phyloP scores from a whole-genome alignment of 2,888 invertebrate genomes.

The Andrena hattorfiana region DNA sequence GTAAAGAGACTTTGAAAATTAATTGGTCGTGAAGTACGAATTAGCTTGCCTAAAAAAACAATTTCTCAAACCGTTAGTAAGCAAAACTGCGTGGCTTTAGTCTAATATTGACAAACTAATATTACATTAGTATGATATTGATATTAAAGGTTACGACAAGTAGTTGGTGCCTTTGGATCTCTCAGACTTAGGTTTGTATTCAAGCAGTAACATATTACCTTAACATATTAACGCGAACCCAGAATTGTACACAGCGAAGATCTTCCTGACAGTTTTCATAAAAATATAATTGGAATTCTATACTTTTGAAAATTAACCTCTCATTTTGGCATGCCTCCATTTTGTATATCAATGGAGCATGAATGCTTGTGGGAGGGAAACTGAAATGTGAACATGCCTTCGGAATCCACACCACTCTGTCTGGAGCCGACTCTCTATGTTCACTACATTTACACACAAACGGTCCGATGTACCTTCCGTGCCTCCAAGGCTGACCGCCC shows the following conservation, averaged over 20 bases:
- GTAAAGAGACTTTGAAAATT: too few relatives aligned
- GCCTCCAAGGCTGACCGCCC: neutral
- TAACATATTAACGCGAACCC: neutral
- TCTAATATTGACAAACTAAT: neutral
- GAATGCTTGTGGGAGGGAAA: slow-evolving; percentile 92
- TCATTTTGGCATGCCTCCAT: slow-evolving; percentile 92
- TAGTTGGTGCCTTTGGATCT: slow-evolving; percentile 41
- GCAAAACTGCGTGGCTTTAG: neutral
- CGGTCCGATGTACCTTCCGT: neutral
- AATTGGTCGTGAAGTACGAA: neutral
- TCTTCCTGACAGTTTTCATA: neutral
- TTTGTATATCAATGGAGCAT: slow-evolving; percentile 88
- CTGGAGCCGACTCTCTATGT: slow-evolving; percentile 92
- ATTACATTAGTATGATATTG: neutral
- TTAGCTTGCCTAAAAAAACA: neutral
- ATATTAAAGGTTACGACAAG: slow-evolving; percentile 60
- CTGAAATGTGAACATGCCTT: slow-evolving; percentile 89
- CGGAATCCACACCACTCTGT: slow-evolving; percentile 91
- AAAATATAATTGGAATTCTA: neutral
- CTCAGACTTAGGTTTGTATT: slow-evolving; percentile 57
- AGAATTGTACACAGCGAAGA: neutral
- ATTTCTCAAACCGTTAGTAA: neutral
- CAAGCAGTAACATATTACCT: neutral
- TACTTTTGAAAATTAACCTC: slow-evolving; percentile 85
- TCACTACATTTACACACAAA: slow-evolving; percentile 86